phyloP scores from a whole-genome alignment of 2,113 vertebrate species.

The Catharus fuscescens region DNA sequence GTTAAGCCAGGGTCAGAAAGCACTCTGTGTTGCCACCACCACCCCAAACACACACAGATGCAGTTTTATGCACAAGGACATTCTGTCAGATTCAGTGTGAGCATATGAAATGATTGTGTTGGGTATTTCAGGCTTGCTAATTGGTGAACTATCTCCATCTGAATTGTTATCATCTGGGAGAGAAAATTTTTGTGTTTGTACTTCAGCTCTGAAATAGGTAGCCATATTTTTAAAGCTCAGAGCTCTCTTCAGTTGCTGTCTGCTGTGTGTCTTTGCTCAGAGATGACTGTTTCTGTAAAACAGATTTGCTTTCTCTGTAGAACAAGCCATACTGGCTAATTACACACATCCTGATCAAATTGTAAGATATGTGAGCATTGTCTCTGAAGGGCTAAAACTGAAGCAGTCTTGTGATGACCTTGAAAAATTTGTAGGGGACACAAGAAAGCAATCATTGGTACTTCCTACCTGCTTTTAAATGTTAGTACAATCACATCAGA shows the following conservation, averaged over 20 bases:
- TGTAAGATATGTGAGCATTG: not conserved
- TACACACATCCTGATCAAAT: not conserved
- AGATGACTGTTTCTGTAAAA: not conserved
- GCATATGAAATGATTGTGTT: not conserved
- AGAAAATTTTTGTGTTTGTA: not conserved
- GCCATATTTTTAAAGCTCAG: not conserved
- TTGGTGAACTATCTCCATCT: not conserved
- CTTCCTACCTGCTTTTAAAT: not conserved
- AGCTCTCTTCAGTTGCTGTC: not conserved
- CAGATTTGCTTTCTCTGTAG: not conserved
- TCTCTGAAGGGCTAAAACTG: not conserved
- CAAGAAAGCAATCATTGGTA: not conserved
- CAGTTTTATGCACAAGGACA: not conserved
- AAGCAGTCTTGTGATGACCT: not conserved
- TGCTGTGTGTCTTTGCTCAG: not conserved
- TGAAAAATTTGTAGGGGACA: not conserved
- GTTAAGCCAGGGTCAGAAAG: not conserved
- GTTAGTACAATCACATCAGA: not conserved
- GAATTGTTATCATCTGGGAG: not conserved
- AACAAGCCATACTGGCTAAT: not conserved
- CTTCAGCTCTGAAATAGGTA: not conserved
- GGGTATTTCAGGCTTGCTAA: not conserved
- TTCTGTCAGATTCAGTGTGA: not conserved
- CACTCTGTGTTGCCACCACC: not conserved
- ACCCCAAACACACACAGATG: not conserved